These are phyloP conservation scores for Rutilus rutilus DNA, from an alignment of 2,113 vertebrate genomes.

Conservation along the genomic window DNA sequence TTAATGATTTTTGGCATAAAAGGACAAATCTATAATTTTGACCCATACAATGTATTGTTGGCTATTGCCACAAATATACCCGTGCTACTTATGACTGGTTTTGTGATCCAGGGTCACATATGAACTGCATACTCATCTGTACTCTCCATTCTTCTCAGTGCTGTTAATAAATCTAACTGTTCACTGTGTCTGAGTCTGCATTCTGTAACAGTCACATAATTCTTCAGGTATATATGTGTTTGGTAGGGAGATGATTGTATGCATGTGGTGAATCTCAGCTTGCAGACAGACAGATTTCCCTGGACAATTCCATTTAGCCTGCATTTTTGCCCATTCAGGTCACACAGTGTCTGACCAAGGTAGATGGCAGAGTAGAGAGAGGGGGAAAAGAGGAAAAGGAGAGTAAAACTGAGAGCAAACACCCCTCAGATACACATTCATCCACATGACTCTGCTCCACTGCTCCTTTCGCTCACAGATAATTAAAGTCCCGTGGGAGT, in stretches of 20 bases:
- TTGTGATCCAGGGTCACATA: too few species aligned
- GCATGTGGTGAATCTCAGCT: not conserved
- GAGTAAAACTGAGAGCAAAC: constrained; percentile 3
- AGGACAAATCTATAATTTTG: too few species aligned
- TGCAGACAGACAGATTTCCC: constrained; percentile 33
- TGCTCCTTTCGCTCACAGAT: constrained; percentile 23
- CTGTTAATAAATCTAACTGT: too few species aligned
- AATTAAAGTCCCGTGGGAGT: constrained; percentile 56
- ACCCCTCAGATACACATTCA: constrained; percentile 22
- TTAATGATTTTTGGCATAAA: too few species aligned
- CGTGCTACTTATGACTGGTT: too few species aligned
- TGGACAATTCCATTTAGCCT: constrained; percentile 35
- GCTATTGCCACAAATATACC: too few species aligned
- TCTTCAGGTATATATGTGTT: not conserved
- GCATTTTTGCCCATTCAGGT: constrained; percentile 54
- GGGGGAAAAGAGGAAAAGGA: not conserved
- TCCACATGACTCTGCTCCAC: not conserved
- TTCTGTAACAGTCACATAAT: not conserved
- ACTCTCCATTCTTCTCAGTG: too few species aligned
- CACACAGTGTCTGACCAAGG: constrained; percentile 42
- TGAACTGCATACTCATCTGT: too few species aligned
- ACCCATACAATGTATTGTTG: too few species aligned
- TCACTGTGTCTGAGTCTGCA: too few species aligned
- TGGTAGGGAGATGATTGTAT: not conserved
- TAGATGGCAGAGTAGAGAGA: not conserved